phyloP scores from a whole-genome alignment of 2,797 vertebrate genomes.

The Gadopsis marmoratus region DNA sequence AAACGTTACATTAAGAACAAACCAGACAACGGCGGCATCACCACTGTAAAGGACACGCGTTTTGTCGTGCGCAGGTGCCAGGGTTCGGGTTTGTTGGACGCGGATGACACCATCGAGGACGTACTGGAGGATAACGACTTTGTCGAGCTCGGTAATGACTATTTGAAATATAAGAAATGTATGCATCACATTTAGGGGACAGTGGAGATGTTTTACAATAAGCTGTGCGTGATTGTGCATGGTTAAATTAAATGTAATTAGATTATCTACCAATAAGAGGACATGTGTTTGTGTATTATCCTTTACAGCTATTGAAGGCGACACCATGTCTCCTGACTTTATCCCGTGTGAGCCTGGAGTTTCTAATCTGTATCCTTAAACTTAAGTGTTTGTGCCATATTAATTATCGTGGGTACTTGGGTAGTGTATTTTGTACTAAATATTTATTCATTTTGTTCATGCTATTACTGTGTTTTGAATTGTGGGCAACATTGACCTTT shows the following conservation, averaged over 20 bases:
- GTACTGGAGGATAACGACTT: conserved; percentile 98
- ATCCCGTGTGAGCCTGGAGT: conserved; percentile 93
- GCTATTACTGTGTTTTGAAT: not conserved
- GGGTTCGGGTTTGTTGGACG: conserved; percentile 92
- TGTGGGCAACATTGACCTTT: not conserved
- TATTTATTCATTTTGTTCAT: not conserved
- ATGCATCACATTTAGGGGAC: not conserved
- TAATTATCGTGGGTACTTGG: not conserved
- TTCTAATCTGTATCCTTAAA: conserved; percentile 95
- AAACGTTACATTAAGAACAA: conserved; percentile 96
- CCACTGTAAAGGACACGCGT: conserved; percentile 84
- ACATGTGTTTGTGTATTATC: not conserved
- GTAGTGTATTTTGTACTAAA: not conserved
- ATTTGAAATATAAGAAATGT: not conserved
- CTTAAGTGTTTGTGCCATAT: not conserved
- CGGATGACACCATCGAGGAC: conserved; percentile 90
- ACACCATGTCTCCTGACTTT: conserved; percentile 95
- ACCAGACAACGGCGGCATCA: conserved; percentile 93
- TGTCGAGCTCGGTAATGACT: conserved; percentile 93
- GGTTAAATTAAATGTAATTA: not conserved
- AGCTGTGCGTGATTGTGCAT: conserved; percentile 41
- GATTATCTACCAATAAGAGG: not conserved
- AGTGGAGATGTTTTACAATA: not conserved
- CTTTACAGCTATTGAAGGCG: conserved; percentile 93
- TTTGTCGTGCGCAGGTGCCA: conserved; percentile 93